These are phyloP conservation scores for Aplocera efformata DNA, from an alignment of 2,888 invertebrate species.

Conservation along the genomic window DNA sequence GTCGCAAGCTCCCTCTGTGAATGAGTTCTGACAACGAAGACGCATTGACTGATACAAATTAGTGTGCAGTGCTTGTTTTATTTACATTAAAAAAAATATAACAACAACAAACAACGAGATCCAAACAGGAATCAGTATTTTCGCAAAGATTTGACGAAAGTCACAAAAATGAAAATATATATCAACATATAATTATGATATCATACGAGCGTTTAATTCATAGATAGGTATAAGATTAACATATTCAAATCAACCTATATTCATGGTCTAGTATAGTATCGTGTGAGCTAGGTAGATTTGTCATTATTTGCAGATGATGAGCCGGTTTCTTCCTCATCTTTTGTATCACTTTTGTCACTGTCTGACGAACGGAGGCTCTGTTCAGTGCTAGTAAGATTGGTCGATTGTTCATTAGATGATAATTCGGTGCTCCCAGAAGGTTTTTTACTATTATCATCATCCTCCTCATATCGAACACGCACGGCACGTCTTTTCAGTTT, in stretches of 20 bases:
- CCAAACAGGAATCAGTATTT: too few species aligned
- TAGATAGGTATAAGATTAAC: too few species aligned
- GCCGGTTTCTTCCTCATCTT: background rate
- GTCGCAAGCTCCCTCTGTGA: slow-evolving; percentile 32
- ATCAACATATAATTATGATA: too few species aligned
- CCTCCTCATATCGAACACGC: slow-evolving; percentile 30
- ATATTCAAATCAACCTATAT: background rate
- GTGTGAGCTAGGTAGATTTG: slow-evolving; percentile 1
- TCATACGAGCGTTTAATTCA: too few species aligned
- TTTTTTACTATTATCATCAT: slow-evolving; percentile 8
- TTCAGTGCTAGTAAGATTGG: slow-evolving; percentile 2
- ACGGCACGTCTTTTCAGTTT: slow-evolving; percentile 19
- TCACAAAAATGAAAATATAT: too few species aligned
- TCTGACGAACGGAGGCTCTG: slow-evolving; percentile 2
- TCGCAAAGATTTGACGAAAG: too few species aligned
- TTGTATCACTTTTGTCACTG: slow-evolving; percentile 5
- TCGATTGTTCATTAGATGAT: background rate
- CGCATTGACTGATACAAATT: slow-evolving; percentile 18
- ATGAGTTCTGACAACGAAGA: slow-evolving; percentile 32
- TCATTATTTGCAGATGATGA: background rate
- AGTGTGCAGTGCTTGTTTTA: slow-evolving; percentile 1
- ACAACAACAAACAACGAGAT: background rate
- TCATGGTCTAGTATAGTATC: slow-evolving; percentile 3
- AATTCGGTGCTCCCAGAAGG: slow-evolving; percentile 1
- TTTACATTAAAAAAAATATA: slow-evolving; percentile 4